Evolutionary conservation across 1,140 invertebrate species (phyloP).

Genomic region (Drosophila pruinosa): DNA sequence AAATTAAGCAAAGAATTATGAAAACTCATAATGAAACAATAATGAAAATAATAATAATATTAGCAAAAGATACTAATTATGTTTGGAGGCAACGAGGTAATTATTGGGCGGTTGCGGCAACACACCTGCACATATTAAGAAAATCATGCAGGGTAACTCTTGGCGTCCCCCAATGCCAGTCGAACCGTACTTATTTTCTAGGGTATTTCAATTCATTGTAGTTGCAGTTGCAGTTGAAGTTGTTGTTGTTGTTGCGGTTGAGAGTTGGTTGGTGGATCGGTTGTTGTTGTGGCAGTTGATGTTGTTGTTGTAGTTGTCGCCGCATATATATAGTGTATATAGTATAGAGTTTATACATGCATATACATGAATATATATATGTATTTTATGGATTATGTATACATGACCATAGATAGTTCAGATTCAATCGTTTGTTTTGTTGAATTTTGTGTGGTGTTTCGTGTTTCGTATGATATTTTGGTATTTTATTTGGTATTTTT

Average conservation of each 20-base stretch:
- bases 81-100: slow-evolving; percentile 32
- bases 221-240: slow-evolving; percentile 26
- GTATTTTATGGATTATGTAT: slow-evolving; percentile 22
- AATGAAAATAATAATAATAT: slow-evolving; percentile 13
- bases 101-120: slow-evolving; percentile 45
- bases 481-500: slow-evolving; percentile 28
- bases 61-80: slow-evolving; percentile 29
- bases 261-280: slow-evolving; percentile 18
- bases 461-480: slow-evolving; percentile 31
- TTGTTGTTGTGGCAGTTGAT: slow-evolving; percentile 26
- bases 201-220: slow-evolving; percentile 20
- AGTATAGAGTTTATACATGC: slow-evolving; percentile 12
- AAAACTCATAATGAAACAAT: slow-evolving; percentile 13
- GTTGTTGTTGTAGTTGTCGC: slow-evolving; percentile 34
- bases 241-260: slow-evolving; percentile 27
- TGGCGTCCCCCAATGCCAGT: slow-evolving; percentile 46
- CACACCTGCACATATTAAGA: slow-evolving; percentile 82
- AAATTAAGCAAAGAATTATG: neutral
- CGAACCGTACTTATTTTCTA: slow-evolving; percentile 50
- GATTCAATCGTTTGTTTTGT: slow-evolving; percentile 6
- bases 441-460: neutral
- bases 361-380: slow-evolving; percentile 22
- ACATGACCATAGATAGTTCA: slow-evolving; percentile 22
- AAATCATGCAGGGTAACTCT: slow-evolving; percentile 76
- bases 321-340: slow-evolving; percentile 11